A percentile compares a stretch with the other conserved stretches of the same genome.
Conservation (phyloP, 2,113 vertebrate species). For the Corvus moneduloides region DNA sequence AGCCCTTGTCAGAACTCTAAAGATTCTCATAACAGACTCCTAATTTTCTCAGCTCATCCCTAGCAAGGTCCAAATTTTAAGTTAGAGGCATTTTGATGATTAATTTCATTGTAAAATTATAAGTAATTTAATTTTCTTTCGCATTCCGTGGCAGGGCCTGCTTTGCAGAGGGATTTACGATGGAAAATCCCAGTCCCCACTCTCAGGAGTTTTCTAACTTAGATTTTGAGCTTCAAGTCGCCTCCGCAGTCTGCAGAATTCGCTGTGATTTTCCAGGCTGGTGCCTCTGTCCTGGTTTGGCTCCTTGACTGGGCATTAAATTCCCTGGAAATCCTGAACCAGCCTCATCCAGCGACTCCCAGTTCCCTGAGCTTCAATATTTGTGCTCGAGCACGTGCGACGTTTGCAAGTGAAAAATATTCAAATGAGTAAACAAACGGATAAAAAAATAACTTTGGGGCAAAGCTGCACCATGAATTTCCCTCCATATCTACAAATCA, state of each 20-base stretch:
- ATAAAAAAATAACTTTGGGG: not conserved
- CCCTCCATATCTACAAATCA: not conserved
- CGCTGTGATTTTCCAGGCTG: not conserved
- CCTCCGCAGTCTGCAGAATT: not conserved
- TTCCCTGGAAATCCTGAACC: not conserved
- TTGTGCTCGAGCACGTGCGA: not conserved
- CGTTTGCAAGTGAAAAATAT: not conserved
- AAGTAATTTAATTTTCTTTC: not conserved
- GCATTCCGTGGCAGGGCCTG: rapidly evolving
- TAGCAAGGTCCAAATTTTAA: not conserved
- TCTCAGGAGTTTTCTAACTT: not conserved
- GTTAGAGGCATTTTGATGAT: not conserved
- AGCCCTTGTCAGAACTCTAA: not conserved
- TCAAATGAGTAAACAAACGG: not conserved
- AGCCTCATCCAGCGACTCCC: not conserved
- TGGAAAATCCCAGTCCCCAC: not conserved
- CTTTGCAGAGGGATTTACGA: not conserved
- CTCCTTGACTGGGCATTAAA: not conserved
- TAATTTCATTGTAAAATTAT: too few relatives aligned
- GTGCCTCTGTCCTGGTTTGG: not conserved
- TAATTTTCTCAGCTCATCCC: not conserved
- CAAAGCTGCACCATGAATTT: not conserved
- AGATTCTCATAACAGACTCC: rapidly evolving
- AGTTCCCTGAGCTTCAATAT: not conserved
- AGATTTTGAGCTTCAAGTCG: not conserved